phyloP scores from a whole-genome alignment of 2,113 vertebrate species.

The Carassius auratus region DNA sequence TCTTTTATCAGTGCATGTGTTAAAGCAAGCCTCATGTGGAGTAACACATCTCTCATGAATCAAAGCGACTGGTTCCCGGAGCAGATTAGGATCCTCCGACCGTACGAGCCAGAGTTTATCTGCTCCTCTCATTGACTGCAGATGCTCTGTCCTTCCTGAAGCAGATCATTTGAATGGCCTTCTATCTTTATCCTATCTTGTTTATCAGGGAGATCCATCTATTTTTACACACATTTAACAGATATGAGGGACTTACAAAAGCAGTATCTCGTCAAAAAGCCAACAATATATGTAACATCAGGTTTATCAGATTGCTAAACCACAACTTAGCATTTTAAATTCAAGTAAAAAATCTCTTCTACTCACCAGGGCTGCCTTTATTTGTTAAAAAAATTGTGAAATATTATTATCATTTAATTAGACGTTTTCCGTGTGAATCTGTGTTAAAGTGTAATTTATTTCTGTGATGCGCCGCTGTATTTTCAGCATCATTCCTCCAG shows the following conservation, averaged over 20 bases:
- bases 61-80: constrained; percentile 3
- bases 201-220: background rate
- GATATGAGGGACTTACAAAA: background rate
- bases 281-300: background rate
- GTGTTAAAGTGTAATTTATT: too few relatives aligned
- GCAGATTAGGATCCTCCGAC: constrained; percentile 24
- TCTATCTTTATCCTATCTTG: background rate
- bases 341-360: too few relatives aligned
- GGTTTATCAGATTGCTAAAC: background rate
- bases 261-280: background rate
- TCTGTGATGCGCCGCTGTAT: too few relatives aligned
- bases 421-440: too few relatives aligned
- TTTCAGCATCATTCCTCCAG: too few relatives aligned
- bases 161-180: background rate
- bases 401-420: too few relatives aligned
- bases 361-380: too few relatives aligned
- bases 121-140: constrained; percentile 43
- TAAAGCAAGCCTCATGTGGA: constrained; percentile 17
- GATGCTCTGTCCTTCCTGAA: background rate
- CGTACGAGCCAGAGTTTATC: constrained; percentile 35
- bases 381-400: too few relatives aligned
- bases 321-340: background rate
- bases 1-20: constrained; percentile 30
- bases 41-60: constrained; percentile 47
- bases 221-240: background rate